Percentiles rank a stretch among this genome's conserved stretches.
Conservation (phyloP, 2,888 invertebrate species). For the Orthonevra nobilis region DNA sequence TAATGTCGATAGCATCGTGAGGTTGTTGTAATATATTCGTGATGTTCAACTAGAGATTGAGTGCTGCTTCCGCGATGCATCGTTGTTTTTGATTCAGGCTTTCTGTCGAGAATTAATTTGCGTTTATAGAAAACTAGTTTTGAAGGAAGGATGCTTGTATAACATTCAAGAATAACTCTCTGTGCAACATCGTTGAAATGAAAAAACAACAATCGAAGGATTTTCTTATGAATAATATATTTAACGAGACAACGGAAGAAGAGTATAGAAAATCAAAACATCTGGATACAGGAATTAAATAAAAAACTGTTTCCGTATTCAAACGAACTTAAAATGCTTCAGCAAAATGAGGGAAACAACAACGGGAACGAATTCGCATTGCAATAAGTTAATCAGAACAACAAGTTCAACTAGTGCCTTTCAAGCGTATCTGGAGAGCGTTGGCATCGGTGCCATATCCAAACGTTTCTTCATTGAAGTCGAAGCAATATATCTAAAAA, state of each 20-base stretch:
- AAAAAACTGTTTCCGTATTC: background rate
- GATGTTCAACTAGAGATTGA: no score
- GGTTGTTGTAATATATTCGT: no score
- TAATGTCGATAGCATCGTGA: no score
- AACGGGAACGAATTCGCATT: constrained; percentile 22
- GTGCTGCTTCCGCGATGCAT: no score
- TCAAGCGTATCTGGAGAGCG: constrained; percentile 40
- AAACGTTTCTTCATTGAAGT: constrained; percentile 1
- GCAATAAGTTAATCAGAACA: constrained; percentile 29
- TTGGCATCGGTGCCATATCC: constrained; percentile 46
- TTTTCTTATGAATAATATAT: constrained; percentile 37
- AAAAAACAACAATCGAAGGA: no score
- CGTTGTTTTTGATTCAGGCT: no score
- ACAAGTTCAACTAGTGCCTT: constrained; percentile 46
- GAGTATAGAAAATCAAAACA: constrained; percentile 15
- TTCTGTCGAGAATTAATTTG: no score
- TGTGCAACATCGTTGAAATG: no score
- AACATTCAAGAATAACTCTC: no score
- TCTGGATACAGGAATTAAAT: constrained; percentile 1
- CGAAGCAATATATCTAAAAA: constrained; percentile 13
- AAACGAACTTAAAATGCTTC: constrained; percentile 34
- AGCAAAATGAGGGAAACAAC: constrained; percentile 15
- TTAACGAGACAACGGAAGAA: constrained; percentile 35
- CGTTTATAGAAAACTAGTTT: no score
- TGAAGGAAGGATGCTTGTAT: no score